Percentiles rank a stretch among this genome's conserved stretches.
Evolutionary conservation across 2,888 invertebrate genomes (phyloP).

Genomic region (Kryphioiulus occultus): DNA sequence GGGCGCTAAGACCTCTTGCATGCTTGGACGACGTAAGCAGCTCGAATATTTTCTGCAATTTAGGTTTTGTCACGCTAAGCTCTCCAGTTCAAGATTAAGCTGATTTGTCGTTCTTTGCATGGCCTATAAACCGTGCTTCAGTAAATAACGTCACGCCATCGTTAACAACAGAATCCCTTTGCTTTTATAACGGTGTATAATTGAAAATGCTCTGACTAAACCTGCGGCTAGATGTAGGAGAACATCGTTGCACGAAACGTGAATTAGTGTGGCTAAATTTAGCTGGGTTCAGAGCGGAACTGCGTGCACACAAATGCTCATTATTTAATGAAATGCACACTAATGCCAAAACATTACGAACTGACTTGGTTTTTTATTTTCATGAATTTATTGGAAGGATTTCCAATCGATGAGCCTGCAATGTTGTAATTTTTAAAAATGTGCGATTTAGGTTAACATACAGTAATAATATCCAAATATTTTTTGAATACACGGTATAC

Average conservation of each 20-base stretch:
- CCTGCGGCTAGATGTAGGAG: background rate
- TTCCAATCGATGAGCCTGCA: too few relatives aligned
- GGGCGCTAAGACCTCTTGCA: background rate
- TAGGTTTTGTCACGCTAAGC: slow-evolving; percentile 18
- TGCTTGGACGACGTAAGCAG: background rate
- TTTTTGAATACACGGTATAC: too few relatives aligned
- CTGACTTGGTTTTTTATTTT: too few relatives aligned
- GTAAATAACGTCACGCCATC: slow-evolving; percentile 21
- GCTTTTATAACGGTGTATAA: background rate
- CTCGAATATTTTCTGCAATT: background rate
- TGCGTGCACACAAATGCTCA: background rate
- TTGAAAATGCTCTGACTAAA: background rate
- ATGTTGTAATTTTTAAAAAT: too few relatives aligned
- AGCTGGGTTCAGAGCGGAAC: too few relatives aligned
- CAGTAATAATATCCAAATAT: too few relatives aligned
- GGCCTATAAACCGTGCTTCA: background rate
- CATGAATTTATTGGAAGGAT: too few relatives aligned
- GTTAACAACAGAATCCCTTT: background rate
- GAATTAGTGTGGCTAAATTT: background rate
- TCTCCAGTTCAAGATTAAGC: slow-evolving; percentile 18
- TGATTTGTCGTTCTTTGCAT: slow-evolving; percentile 36
- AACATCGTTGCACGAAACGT: background rate
- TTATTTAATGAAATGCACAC: background rate
- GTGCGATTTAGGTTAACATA: too few relatives aligned
- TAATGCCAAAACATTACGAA: too few relatives aligned